Conservation (phyloP, 1,140 invertebrate species). For the Pogonomyrmex barbatus region DNA sequence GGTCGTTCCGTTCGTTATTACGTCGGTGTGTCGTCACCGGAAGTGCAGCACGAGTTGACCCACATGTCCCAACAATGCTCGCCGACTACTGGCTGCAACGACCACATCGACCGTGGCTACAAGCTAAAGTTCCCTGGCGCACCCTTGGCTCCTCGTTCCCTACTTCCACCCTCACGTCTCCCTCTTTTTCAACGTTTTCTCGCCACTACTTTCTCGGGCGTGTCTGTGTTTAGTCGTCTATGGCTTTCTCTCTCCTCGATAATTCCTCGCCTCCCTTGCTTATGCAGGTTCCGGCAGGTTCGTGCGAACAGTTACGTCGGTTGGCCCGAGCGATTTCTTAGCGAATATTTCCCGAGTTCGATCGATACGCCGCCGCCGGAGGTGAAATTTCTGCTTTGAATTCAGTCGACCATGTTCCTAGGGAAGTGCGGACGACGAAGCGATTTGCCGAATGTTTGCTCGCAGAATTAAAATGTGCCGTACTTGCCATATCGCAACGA, state of each 20-base stretch:
- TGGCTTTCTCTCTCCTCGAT: constrained; percentile 53
- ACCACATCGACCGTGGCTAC: constrained; percentile 54
- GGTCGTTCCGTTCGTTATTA: constrained; percentile 31
- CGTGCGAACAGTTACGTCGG: constrained; percentile 25
- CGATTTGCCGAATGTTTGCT: constrained; percentile 22
- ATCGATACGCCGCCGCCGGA: constrained; percentile 12
- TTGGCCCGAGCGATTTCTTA: constrained; percentile 48
- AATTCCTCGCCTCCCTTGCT: constrained; percentile 52
- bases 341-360: constrained; percentile 54
- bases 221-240: constrained; percentile 22
- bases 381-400: constrained; percentile 56
- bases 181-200: not conserved
- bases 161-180: not conserved
- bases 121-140: constrained; percentile 62
- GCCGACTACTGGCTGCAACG: constrained; percentile 65
- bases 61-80: constrained; percentile 70
- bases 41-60: constrained; percentile 68
- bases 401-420: constrained; percentile 18
- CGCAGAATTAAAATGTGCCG: constrained; percentile 34
- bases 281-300: constrained; percentile 46
- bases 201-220: not conserved
- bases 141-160: constrained; percentile 54
- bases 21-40: constrained; percentile 44
- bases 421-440: constrained; percentile 24
- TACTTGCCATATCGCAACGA: not conserved